Percentiles rank a stretch among this genome's conserved stretches.
These are phyloP conservation scores for Sarcophaga caerulescens DNA, from an alignment of 2,888 invertebrate genomes.

Conservation along the genomic window DNA sequence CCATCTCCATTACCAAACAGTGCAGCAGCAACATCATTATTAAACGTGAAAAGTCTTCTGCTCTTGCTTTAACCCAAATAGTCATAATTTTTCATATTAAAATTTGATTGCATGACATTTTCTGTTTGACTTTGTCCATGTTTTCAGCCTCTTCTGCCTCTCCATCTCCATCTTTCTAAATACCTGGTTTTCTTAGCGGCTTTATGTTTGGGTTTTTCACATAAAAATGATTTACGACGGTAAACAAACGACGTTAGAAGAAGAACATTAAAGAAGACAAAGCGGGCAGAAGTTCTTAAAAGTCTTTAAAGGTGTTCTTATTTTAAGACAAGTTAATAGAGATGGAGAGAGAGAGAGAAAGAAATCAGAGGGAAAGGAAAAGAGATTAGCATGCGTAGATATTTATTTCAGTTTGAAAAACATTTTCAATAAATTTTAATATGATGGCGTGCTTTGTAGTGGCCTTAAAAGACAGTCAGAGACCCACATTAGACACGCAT, in stretches of 20 bases:
- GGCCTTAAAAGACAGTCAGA: not conserved
- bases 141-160: not conserved
- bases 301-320: not conserved
- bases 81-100: slow-evolving; percentile 32
- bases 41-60: not conserved
- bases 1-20: too few species aligned
- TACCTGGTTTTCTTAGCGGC: slow-evolving; percentile 1
- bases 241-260: slow-evolving; percentile 15
- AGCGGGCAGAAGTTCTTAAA: too few species aligned
- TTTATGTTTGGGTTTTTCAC: slow-evolving; percentile 23
- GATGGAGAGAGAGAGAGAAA: not conserved
- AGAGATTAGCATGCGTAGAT: slow-evolving; percentile 21
- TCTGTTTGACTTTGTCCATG: not conserved
- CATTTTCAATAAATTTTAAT: slow-evolving; percentile 40
- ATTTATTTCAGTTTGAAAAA: slow-evolving; percentile 18
- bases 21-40: slow-evolving; percentile 3
- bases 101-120: slow-evolving; percentile 47
- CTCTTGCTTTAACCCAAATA: slow-evolving; percentile 46
- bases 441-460: not conserved
- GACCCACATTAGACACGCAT: slow-evolving; percentile 22
- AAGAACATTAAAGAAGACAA: too few species aligned
- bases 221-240: slow-evolving; percentile 51
- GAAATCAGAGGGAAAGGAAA: not conserved
- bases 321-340: not conserved
- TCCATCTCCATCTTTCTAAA: not conserved